phyloP scores from a whole-genome alignment of 2,888 invertebrate species.

The Megaustenia siamemsis region DNA sequence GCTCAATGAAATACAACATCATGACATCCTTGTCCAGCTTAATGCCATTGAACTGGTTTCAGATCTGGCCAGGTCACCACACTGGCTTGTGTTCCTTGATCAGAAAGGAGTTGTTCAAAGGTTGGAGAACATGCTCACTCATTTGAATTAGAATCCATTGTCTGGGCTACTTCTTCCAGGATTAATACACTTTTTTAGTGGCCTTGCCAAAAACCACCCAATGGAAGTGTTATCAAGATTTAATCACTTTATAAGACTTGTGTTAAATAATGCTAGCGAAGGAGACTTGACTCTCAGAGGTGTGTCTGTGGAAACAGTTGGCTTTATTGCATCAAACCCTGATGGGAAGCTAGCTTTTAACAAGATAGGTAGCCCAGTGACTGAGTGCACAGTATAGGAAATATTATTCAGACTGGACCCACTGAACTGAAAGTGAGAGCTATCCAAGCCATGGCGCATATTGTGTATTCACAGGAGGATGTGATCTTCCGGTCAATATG shows the following conservation, averaged over 20 bases:
- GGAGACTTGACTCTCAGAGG: constrained; percentile 84
- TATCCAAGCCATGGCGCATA: constrained; percentile 79
- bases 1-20: constrained; percentile 85
- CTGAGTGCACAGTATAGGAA: constrained; percentile 83
- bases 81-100: constrained; percentile 88
- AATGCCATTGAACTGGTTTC: constrained; percentile 90
- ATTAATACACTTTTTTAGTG: constrained; percentile 92
- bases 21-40: constrained; percentile 89
- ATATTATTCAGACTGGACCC: constrained; percentile 84
- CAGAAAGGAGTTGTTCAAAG: constrained; percentile 85
- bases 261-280: constrained; percentile 85
- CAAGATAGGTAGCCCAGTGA: constrained; percentile 82
- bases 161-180: constrained; percentile 85
- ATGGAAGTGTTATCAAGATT: constrained; percentile 87
- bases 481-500: too few species aligned
- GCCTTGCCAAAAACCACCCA: constrained; percentile 87
- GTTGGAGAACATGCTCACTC: constrained; percentile 84
- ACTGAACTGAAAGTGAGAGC: constrained; percentile 86
- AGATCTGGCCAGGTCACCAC: constrained; percentile 85
- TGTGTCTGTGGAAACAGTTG: constrained; percentile 89
- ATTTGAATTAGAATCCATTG: constrained; percentile 83
- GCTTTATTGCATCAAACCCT: constrained; percentile 86
- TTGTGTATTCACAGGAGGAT: constrained; percentile 67
- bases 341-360: constrained; percentile 89
- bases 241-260: constrained; percentile 84